Base-by-base conservation (phyloP, 1,140 invertebrate genomes). In the Eriosoma lanigerum region DNA sequence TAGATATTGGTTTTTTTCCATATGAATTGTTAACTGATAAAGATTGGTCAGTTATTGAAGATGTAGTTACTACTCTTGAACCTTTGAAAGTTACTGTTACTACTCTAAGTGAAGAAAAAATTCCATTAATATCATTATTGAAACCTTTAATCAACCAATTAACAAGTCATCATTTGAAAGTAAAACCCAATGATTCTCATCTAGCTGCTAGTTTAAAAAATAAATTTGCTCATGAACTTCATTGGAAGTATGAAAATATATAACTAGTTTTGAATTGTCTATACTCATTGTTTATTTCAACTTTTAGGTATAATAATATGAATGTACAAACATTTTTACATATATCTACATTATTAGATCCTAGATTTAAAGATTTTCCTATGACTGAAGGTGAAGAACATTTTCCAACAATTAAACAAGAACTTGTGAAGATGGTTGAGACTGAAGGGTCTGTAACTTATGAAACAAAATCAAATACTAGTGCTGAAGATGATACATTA, bases 71-170 rank as follows among this genome's bases (percentile, higher is more conserved):
- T 44, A 87, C 88, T 17, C 83, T 89, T 0, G 86, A 88, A 32
- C 88, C 88, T 3, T 88, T 89, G 29, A 89, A 88, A 82, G 87
- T 88, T n/a, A 88, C 88, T 5, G 87, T 88, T 26, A 86, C 88
- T 83, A 89, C 88, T 0, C 83, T 89, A 0, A 87, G 87, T 73
- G 88, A 89, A 82, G 88, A 89, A 78, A 88, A 87, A 82, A 87
- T 87, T 82, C 88, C 88, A 38, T 82, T 88, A 0, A 86, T 89
- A 82, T 89, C 88, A 0, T 82, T 89, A 3, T 81, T 89, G 6
- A 89, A 88, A 82, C 88, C 88, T 21, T 82, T 89, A n/a, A 84
- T 88, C 24, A 87, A 86, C 86, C 86, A 89, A 82, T 83, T 89
- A 5, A 85, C 87, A 0, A 88, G 86, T 5, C 84, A 86, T n/a